Evolutionary conservation across 2,888 invertebrate species (phyloP), one percentile per base, ranked within the genome.

Genomic region (Clivina fossor): DNA sequence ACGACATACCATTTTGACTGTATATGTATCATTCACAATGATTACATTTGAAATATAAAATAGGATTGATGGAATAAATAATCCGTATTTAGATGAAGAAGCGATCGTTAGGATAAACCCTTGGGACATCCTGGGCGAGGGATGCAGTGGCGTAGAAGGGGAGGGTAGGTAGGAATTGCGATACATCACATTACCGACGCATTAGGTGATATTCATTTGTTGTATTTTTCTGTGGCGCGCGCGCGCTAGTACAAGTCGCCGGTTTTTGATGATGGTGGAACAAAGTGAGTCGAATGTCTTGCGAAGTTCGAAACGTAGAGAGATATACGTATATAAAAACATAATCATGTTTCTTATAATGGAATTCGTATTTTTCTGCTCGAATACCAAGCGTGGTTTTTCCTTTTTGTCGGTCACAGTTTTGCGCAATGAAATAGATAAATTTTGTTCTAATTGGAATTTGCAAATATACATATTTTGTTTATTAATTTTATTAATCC

Each of bases 51-150:
- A 71, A 69, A 69, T 65, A 64, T 63, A 66, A 67, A 68, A 66
- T 54, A 49, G 58, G 58, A 58, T 58, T 58, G 58, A 58, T 67
- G 68, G 68, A 70, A 71, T 71, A 71, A 71, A 71, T 70, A 71
- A 71, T 70, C 69, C 68, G 65, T 66, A 69, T 71, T 71, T 67
- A 69, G 71, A 70, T 69, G 71, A 70, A 71, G 71, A 70, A 70
- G 66, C 69, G 70, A 67, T 70, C 69, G 69, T 70, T 70, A 68
- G 65, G 65, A 61, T 61, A 68, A 68, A 65, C 69, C 63, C 58
- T 63, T 60, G 64, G 65, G 64, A 60, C 63, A 9, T 18, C 19
- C 18, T 24, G n/a, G 30, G 19, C 28, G 30, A n/a, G 28, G 9
- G 8, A 19, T 5, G n/a, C 20, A 20, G 20, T 16, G 47, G 4